phyloP scores from a whole-genome alignment of 2,888 invertebrate genomes.

The Agrotis segetum region DNA sequence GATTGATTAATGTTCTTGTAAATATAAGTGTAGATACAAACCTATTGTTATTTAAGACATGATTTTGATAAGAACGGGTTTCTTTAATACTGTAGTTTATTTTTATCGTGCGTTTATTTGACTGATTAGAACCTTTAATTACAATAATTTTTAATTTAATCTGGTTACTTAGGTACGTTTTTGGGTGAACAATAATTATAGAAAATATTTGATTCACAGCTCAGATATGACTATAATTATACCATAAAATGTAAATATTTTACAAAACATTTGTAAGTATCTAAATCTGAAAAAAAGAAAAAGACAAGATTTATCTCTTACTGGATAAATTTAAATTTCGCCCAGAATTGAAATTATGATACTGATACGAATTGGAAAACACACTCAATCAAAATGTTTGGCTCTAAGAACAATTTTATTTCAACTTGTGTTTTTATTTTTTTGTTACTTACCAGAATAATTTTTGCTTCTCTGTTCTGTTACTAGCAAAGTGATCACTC shows the following conservation, averaged over 20 bases:
- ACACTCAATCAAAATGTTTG: not conserved
- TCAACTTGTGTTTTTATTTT: too few relatives aligned
- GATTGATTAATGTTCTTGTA: conserved; percentile 37
- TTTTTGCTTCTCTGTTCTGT: too few relatives aligned
- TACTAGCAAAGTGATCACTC: too few relatives aligned
- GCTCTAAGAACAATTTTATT: too few relatives aligned
- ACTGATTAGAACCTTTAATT: conserved; percentile 22
- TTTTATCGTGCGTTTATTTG: conserved; percentile 19
- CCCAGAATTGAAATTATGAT: too few relatives aligned
- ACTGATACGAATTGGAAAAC: not conserved
- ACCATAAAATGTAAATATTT: conserved; percentile 26
- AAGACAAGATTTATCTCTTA: not conserved
- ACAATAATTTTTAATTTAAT: conserved; percentile 27
- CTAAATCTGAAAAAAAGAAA: not conserved
- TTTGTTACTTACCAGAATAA: too few relatives aligned
- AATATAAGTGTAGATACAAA: conserved; percentile 21
- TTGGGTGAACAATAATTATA: conserved; percentile 1
- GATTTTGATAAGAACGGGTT: not conserved
- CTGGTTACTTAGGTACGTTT: conserved; percentile 2
- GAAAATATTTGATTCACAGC: conserved; percentile 16
- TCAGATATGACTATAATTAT: not conserved
- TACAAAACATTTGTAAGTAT: not conserved
- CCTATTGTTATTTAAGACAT: conserved; percentile 10
- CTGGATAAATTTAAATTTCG: too few relatives aligned
- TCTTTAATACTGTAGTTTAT: conserved; percentile 8